phyloP scores from a whole-genome alignment of 2,113 vertebrate genomes.

The Gadus macrocephalus region DNA sequence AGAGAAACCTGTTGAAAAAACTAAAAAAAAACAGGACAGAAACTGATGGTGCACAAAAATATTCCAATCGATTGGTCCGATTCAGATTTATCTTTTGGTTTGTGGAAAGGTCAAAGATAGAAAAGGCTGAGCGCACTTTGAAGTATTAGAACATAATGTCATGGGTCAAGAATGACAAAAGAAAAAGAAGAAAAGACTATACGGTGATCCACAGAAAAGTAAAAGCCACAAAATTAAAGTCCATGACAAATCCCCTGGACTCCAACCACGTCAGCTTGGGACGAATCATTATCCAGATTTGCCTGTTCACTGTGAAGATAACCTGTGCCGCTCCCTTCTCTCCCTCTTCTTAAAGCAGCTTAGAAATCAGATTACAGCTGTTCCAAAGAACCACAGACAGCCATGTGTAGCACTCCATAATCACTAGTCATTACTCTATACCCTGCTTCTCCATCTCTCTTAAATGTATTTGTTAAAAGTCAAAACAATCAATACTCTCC shows the following conservation, averaged over 20 bases:
- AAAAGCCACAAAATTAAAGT: slow-evolving; percentile 1
- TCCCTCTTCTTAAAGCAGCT: slow-evolving; percentile 59
- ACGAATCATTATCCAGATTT: slow-evolving; percentile 31
- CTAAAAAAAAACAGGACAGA: slow-evolving; percentile 33
- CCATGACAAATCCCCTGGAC: slow-evolving; percentile 6
- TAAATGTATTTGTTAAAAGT: background rate
- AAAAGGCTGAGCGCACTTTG: background rate
- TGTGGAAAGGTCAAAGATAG: slow-evolving; percentile 14
- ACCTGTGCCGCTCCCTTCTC: background rate
- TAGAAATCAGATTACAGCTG: slow-evolving; percentile 55
- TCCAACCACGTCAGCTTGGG: slow-evolving; percentile 29
- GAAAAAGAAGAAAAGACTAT: background rate
- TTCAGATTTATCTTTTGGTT: slow-evolving; percentile 5
- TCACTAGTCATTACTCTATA: slow-evolving; percentile 31
- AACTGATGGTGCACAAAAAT: slow-evolving; percentile 17
- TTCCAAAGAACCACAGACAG: slow-evolving; percentile 28
- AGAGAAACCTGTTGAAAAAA: slow-evolving; percentile 29
- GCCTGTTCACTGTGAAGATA: slow-evolving; percentile 20
- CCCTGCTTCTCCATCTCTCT: background rate
- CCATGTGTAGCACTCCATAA: slow-evolving; percentile 32
- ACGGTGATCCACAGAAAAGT: slow-evolving; percentile 3
- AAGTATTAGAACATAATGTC: slow-evolving; percentile 5
- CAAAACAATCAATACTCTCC: slow-evolving; percentile 29
- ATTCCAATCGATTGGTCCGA: background rate
- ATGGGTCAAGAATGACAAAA: background rate